Evolutionary conservation across 2,888 invertebrate species (phyloP), one percentile per base, ranked within the genome.

Genomic region (Tortrix viridana): DNA sequence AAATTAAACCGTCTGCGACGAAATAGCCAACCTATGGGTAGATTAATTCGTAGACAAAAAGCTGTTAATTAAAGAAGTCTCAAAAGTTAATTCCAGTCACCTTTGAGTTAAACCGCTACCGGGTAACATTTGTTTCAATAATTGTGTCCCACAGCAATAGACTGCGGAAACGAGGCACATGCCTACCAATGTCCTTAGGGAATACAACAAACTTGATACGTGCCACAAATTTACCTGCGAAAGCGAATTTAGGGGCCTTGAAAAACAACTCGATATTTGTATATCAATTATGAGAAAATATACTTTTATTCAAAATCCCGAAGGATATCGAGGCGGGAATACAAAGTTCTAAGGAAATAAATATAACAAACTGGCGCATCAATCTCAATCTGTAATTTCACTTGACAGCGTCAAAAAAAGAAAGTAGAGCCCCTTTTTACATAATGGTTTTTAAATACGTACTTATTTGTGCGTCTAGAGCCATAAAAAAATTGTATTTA

Each of bases 161-260:
- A 12, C 49, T 32, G 48, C 26, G 32, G 5, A 32, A 49, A 32
- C 32, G 49, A 32, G 32, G 38, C 48, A 5, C 26, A 32, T n/a
- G 46, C 44, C 44, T 37, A 59, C 20, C 22, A 3, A 7, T n/a
- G 23, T 47, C 46, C 26, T 60, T 5, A 9, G 53, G 47, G 47
- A 47, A 54, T 53, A 26, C 47, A 53, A 26, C 53, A 18, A 53
- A 26, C 53, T 53, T 20, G 50, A 50, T 54, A 54, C 47, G 47
- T 53, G 38, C 53, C 37, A 38, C 19, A 46, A 44, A 46, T 53
- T 37, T 46, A 46, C 38, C 43, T 20, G 41, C 43, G 14, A 7
- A 23, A 49, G 41, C n/a, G 38, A 48, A 7, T 57, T 38, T 38
- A 32, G 32, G 32, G 32, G 38, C 18, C 22, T 22, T 23, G 38